Base-by-base conservation (phyloP, 2,113 vertebrate species). In the Salvelinus namaycush region DNA sequence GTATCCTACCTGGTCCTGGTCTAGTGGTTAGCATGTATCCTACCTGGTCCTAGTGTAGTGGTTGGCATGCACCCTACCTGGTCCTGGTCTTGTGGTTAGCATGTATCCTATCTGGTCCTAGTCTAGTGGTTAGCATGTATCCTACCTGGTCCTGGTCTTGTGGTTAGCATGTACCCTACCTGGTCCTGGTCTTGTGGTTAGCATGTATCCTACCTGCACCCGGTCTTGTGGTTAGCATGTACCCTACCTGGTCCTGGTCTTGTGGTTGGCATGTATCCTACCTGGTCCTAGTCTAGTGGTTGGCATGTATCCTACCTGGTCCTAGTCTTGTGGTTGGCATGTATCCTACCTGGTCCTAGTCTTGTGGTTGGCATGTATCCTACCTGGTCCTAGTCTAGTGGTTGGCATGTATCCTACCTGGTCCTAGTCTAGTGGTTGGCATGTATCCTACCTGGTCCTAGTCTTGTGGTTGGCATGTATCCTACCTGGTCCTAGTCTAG, bases 221-320 rank as follows among this genome's bases (percentile, higher is more conserved):
- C 5, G 0, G 31, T 31, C 31, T 31, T 0, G 34, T 39, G 34
- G 34, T 1, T 39, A 1, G 34, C 8, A 39, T 39, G 39, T 9
- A 54, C 4, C 51, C 14, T 54, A 93, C 97, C 93, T 96, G 92
- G 70, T 98, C 96, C 67, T 94, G 91, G 34, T 97, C 91, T 51
- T 8, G 34, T 39, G 34, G 34, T 1, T 39, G 7, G 34, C 7
- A 7, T 39, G 34, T 39, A 39, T 0, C 34, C 34, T 39, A 39
- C 34, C 34, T 39, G 34, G 34, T 39, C 34, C 34, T 39, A 0
- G 34, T 39, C 34, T 8, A 0, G 39, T 39, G 39, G 39, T 1
- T 39, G 39, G 39, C 8, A 39, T 39, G 39, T 39, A 39, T 0
- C 39, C 39, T 39, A 8, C 39, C 39, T 44, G 39, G 31, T 31